Base-by-base conservation (phyloP, 2,888 invertebrate species). In the Thyatira batis region DNA sequence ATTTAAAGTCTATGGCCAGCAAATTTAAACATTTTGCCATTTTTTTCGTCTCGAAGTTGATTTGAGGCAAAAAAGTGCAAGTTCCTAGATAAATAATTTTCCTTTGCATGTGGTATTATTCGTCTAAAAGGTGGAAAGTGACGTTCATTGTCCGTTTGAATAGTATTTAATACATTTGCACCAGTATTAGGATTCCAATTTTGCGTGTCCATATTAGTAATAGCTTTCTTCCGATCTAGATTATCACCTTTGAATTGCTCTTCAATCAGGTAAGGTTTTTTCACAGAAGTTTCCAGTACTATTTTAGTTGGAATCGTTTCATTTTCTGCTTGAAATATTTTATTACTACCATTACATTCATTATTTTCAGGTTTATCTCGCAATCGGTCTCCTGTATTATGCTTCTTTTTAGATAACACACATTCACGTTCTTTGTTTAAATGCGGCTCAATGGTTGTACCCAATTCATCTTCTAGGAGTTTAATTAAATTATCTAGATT, bases 381-480 rank as follows among this genome's bases (percentile, higher is more conserved):
- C 53, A 70, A 71, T 20, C 57, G 61, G 20, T 71, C 74, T 50
- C 61, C 60, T 2, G 17, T 5, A 30, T 45, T 39, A 52, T 53
- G 56, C 60, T 67, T 73, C 30, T 63, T 69, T 61, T 70, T 71
- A 43, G 58, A 17, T 48, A 55, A 45, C 9, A 45, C 27, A 53
- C 63, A 70, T 54, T 68, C 54, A 13, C 64, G 58, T n/a, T 68
- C 57, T 61, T 68, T 61, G 49, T 49, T 61, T 1, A 58, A 13
- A 20, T 68, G 58, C 4, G 67, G 44, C 11, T 81, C 80, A 50
- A 78, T 64, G 30, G 85, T 73, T 23, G 76, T 68, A 39, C 74
- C 81, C 49, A 92, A 65, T 69, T 92, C 92, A 25, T 87, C 78
- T 77, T 91, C 92, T 6, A 91, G 76, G 44, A 85, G 84, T 76